Base-by-base conservation (phyloP, 2,888 invertebrate species). In the Caenorhabditis sp. region DNA sequence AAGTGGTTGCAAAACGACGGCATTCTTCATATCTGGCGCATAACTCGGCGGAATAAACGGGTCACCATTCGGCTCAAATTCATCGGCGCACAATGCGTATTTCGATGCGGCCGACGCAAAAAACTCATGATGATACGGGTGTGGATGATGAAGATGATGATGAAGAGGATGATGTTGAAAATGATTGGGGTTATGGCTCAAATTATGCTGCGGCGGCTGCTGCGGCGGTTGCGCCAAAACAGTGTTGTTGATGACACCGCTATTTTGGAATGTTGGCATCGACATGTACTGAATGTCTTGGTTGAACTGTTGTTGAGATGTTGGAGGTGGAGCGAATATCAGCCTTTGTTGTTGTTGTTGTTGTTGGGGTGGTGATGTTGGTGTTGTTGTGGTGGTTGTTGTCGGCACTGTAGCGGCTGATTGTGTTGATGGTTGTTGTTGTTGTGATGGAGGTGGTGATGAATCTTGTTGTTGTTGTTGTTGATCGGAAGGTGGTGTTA, bases 11-110 rank as follows among this genome's bases (percentile, higher is more conserved):
- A 86, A 71, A 17, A 86, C 83, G 17, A 86, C 86, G 49, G 81
- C 80, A 62, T 81, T 85, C 66, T 87, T 86, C 79, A 81, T 81
- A 55, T 85, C 85, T 17, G 81, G 81, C 6, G 84, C 82, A 58
- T 86, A 86, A 59, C 78, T 78, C 10, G 86, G 86, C 21, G 86
- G 86, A 14, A 84, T 75, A 69, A 84, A 85, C 21, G 85, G 86
- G 62, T 86, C 85, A 12, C 83, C 80, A 17, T 78, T 78, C n/a
- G 76, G 76, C 55, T 76, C 78, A 17, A 74, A 71, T 24, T 68
- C 51, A 27, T 79, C 76, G 24, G 5, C 31, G 10, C 31, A 31
- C 4, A 31, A 10, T 4, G 31, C 43, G 43, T 17, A 43, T 49
- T 60, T 43, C 61, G n/a, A n/a, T n/a, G 72, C 23, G 58, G 69